Percentiles rank a stretch among this genome's conserved stretches.
phyloP scores from a whole-genome alignment of 2,797 vertebrate species.

The Lacerta bilineata region DNA sequence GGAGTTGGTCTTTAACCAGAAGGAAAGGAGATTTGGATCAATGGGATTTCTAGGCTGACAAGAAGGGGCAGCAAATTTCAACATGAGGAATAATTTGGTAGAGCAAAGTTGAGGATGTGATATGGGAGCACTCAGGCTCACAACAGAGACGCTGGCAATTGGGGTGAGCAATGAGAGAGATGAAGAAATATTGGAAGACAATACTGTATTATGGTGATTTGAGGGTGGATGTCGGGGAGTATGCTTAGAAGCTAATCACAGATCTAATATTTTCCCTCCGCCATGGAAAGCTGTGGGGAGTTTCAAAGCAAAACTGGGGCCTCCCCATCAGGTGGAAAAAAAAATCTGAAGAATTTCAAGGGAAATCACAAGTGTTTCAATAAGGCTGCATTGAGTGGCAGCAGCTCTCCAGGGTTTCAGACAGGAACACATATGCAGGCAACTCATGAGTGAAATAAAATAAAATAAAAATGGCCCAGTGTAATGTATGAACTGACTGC shows the following conservation, averaged over 20 bases:
- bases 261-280: no score
- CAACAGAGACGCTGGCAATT: no score
- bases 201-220: neutral
- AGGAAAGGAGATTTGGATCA: neutral
- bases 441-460: neutral
- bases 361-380: neutral
- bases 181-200: neutral
- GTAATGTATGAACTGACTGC: neutral
- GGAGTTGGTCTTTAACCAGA: neutral
- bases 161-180: neutral
- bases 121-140: neutral
- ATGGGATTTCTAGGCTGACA: neutral
- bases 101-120: neutral
- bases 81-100: neutral
- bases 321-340: neutral
- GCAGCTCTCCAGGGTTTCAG: no score
- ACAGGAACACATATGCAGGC: neutral
- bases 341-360: neutral
- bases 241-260: neutral
- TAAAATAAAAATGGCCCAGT: neutral
- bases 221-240: neutral
- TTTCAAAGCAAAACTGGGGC: neutral
- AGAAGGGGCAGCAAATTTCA: neutral
- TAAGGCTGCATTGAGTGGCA: neutral
- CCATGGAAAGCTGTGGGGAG: neutral